Conservation (phyloP, 2,113 vertebrate genomes). For the Thryonomys swinderianus region DNA sequence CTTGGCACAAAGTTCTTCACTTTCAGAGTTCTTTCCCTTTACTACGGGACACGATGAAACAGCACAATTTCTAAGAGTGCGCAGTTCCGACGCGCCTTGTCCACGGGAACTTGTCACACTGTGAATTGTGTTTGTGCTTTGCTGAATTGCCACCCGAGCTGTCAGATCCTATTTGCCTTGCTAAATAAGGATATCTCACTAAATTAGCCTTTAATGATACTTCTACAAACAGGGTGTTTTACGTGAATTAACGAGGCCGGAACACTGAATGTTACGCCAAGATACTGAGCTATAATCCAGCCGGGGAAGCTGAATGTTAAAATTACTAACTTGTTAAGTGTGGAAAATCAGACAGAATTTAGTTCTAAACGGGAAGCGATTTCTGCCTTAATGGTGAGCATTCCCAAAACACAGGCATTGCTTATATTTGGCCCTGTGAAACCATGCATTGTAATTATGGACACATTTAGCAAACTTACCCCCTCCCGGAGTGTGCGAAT, state of each 20-base stretch:
- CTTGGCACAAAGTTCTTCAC: constrained; percentile 35
- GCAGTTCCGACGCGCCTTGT: background rate
- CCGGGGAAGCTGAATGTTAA: background rate
- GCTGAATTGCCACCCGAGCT: constrained; percentile 53
- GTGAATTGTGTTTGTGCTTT: constrained; percentile 47
- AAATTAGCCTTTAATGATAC: constrained; percentile 71
- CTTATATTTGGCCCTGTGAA: constrained; percentile 22
- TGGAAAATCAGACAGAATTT: constrained; percentile 41
- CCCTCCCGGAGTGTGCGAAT: constrained; percentile 1
- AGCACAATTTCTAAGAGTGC: constrained; percentile 51
- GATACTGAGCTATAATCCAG: background rate
- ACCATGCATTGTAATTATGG: constrained; percentile 32
- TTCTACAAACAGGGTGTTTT: constrained; percentile 57
- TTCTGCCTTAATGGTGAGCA: constrained; percentile 38
- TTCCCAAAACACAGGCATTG: constrained; percentile 39
- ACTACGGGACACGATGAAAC: constrained; percentile 16
- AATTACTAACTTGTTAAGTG: background rate
- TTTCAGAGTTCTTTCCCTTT: constrained; percentile 52
- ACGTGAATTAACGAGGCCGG: constrained; percentile 52
- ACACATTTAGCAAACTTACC: constrained; percentile 49
- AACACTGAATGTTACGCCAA: background rate
- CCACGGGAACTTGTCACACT: background rate
- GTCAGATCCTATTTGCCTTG: constrained; percentile 68
- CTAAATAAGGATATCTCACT: constrained; percentile 68
- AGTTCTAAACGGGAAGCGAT: constrained; percentile 4